Conservation (phyloP, 2,888 invertebrate species). For the Ectemnius continuus region DNA sequence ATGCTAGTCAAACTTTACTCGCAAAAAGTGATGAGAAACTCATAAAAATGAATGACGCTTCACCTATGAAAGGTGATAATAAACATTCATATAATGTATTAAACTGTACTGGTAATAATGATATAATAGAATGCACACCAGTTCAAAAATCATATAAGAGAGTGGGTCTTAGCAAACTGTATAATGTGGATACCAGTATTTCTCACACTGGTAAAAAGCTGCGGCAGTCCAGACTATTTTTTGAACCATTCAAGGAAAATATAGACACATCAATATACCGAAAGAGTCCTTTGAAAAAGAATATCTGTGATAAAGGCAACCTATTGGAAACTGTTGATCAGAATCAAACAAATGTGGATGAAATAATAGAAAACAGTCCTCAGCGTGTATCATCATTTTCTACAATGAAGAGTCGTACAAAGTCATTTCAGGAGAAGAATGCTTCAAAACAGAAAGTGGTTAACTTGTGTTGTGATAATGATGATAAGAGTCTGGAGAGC, state of each 20-base stretch:
- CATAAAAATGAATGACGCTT: no score
- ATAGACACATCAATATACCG: slow-evolving; percentile 32
- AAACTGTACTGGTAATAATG: slow-evolving; percentile 10
- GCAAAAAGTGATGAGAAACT: neutral
- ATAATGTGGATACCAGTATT: slow-evolving; percentile 53
- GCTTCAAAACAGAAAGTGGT: slow-evolving; percentile 18
- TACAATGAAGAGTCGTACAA: slow-evolving; percentile 8
- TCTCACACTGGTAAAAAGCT: slow-evolving; percentile 58
- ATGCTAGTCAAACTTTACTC: neutral
- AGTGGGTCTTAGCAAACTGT: slow-evolving; percentile 33
- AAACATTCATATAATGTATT: neutral
- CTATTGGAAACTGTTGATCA: neutral
- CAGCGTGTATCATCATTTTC: neutral
- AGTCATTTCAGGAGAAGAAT: slow-evolving; percentile 13
- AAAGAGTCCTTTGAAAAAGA: neutral
- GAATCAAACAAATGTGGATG: slow-evolving; percentile 21
- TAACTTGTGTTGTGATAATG: slow-evolving; percentile 5
- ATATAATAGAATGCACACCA: slow-evolving; percentile 29
- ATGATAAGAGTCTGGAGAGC: neutral
- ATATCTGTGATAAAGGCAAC: neutral
- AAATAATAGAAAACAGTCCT: slow-evolving; percentile 48
- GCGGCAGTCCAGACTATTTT: slow-evolving; percentile 63
- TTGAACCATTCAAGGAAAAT: slow-evolving; percentile 51
- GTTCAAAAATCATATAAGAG: slow-evolving; percentile 18
- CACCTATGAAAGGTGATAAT: neutral